Evolutionary conservation across 2,797 vertebrate genomes (phyloP).

Genomic region (Morus bassanus): DNA sequence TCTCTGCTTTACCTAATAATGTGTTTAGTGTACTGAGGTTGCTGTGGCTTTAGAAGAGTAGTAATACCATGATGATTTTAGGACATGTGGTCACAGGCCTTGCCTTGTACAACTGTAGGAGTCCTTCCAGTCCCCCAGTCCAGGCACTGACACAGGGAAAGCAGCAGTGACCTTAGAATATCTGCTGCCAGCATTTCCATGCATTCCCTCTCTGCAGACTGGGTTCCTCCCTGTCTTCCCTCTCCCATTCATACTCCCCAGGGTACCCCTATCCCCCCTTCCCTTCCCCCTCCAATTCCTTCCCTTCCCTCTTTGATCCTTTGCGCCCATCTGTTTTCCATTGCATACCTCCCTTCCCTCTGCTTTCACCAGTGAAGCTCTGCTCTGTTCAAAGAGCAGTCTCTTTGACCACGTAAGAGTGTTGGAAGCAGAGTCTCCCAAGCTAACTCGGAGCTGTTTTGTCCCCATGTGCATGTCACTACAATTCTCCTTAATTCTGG

Average conservation of each 20-base stretch:
- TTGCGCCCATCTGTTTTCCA: background rate
- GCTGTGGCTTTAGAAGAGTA: background rate
- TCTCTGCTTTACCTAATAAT: background rate
- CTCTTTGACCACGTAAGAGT: background rate
- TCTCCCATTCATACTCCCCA: background rate
- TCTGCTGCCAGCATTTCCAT: background rate
- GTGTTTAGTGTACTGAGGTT: background rate
- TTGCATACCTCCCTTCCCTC: background rate
- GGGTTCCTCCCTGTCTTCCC: background rate
- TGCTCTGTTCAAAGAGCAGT: background rate
- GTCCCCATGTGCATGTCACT: rapidly evolving
- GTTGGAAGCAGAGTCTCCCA: background rate
- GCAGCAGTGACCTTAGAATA: background rate
- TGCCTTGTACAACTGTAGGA: background rate
- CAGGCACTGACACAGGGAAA: background rate
- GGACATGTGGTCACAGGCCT: background rate
- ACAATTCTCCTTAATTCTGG: background rate
- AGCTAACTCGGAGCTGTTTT: background rate
- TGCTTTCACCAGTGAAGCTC: background rate
- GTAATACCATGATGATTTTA: background rate
- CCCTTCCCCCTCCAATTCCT: background rate
- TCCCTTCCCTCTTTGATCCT: background rate
- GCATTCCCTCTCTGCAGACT: background rate
- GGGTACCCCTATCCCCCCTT: rapidly evolving
- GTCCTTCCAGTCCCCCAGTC: background rate